Evolutionary conservation across 2,113 vertebrate genomes (phyloP).

Genomic region (Pseudorhombus dupliciocellatus): DNA sequence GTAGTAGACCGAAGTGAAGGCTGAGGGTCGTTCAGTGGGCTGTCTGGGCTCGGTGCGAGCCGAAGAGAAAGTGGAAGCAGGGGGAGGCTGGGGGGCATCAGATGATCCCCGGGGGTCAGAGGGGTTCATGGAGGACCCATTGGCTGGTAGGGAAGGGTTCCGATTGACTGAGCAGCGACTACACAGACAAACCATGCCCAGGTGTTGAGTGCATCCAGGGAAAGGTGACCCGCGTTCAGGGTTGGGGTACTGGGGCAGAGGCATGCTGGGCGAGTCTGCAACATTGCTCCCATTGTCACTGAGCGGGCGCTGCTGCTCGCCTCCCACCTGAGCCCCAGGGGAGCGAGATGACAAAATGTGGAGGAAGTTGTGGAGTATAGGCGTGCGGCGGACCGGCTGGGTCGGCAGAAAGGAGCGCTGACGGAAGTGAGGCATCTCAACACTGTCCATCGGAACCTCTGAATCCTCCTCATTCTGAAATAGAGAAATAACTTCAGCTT

Average conservation of each 20-base stretch:
- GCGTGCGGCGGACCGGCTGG: constrained; percentile 95
- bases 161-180: constrained; percentile 90
- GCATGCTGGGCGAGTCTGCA: constrained; percentile 85
- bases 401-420: constrained; percentile 95
- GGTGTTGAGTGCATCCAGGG: constrained; percentile 95
- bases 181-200: constrained; percentile 95
- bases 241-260: constrained; percentile 87
- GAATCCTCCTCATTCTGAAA: constrained; percentile 93
- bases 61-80: constrained; percentile 90
- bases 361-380: constrained; percentile 98
- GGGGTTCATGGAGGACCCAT: constrained; percentile 79
- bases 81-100: constrained; percentile 82
- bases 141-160: constrained; percentile 78
- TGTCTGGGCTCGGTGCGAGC: constrained; percentile 91
- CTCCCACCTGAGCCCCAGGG: constrained; percentile 87
- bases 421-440: constrained; percentile 94
- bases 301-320: constrained; percentile 86
- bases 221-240: constrained; percentile 85
- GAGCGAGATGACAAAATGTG: constrained; percentile 98
- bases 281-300: constrained; percentile 83
- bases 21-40: constrained; percentile 88
- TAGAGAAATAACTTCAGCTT: not conserved
- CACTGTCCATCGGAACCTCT: constrained; percentile 95
- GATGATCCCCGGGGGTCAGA: constrained; percentile 74
- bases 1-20: constrained; percentile 97